phyloP scores from a whole-genome alignment of 2,797 vertebrate genomes.

The Hippopotamyrus pictus region DNA sequence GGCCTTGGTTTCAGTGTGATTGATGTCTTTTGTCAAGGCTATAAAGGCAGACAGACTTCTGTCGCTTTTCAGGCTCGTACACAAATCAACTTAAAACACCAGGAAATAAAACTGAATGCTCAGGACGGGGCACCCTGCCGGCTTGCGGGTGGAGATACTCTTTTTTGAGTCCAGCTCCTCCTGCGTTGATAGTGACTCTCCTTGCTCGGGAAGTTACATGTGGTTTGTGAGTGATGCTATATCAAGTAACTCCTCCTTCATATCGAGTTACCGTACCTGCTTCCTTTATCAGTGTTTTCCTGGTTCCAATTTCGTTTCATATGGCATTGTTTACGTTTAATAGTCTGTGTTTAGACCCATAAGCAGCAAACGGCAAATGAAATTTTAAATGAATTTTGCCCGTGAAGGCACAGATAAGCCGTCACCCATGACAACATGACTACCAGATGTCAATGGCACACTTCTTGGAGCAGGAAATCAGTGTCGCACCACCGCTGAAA shows the following conservation, averaged over 20 bases:
- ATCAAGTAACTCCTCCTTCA: background rate
- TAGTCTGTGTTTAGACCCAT: background rate
- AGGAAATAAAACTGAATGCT: background rate
- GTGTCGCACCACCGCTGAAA: background rate
- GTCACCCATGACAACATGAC: background rate
- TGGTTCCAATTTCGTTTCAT: background rate
- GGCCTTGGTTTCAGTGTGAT: background rate
- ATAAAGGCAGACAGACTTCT: background rate
- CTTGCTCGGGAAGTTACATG: background rate
- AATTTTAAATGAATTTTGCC: conserved; percentile 1
- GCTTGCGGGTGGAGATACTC: background rate
- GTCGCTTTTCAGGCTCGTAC: background rate
- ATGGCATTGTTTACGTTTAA: background rate
- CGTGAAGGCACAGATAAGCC: background rate
- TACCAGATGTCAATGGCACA: conserved; percentile 3
- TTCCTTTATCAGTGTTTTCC: background rate
- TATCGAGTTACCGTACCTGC: background rate
- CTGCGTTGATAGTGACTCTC: background rate
- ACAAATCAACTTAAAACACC: background rate
- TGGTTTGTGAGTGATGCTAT: background rate
- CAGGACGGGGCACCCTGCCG: background rate
- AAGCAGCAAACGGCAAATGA: conserved; percentile 1
- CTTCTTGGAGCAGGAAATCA: conserved; percentile 18
- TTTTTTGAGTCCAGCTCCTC: background rate
- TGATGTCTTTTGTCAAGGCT: background rate